Base-by-base conservation (phyloP, 1,140 invertebrate genomes). In the Thaumetopoea pityocampa region DNA sequence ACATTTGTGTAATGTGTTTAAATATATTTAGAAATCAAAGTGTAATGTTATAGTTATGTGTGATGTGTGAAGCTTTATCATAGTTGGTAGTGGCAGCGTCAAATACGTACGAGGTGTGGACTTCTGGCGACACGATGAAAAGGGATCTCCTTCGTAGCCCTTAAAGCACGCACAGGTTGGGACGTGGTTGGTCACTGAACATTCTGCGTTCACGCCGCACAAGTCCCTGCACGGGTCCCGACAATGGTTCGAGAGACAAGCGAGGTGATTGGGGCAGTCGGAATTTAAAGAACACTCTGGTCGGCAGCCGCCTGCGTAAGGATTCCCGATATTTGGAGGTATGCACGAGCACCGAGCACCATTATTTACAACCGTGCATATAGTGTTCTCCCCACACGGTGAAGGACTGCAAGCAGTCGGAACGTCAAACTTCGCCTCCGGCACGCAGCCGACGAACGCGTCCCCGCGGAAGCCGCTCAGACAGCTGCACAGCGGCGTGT, bases 181-280 rank as follows among this genome's bases (percentile, higher is more conserved):
- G 42, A 95, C 85, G 64, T 96, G 94, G 65, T 94, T 93, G 1
- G 92, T 90, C 0, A 96, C 93, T 38, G 87, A 87, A 66, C 95
- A 96, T 67, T 94, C 90, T 1, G 94, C 93, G 66, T 95, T 95
- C 0, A 88, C 67, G 15, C 95, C 95, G 68, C 95, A 97, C 24
- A 94, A 88, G 16, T 94, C 93, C 36, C 90, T 91, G 69, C 95
- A 97, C n/a, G 95, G 95, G 87, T 96, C 92, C 51, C 93, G 86
- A 61, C 95, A 97, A 57, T 94, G 90, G 55, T 94, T 92, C 48
- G 93, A 92, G 17, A 95, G 85, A 74, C 96, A 97, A 17, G 93
- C 91, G 24, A 94, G 72, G 57, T 93, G 87, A 53, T 90, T 91
- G 0, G 93, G 87, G 74, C 96, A 97, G 53, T 97, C 94, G 0